Evolutionary conservation across 2,113 vertebrate genomes (phyloP).

Genomic region (Perca schrenkii): DNA sequence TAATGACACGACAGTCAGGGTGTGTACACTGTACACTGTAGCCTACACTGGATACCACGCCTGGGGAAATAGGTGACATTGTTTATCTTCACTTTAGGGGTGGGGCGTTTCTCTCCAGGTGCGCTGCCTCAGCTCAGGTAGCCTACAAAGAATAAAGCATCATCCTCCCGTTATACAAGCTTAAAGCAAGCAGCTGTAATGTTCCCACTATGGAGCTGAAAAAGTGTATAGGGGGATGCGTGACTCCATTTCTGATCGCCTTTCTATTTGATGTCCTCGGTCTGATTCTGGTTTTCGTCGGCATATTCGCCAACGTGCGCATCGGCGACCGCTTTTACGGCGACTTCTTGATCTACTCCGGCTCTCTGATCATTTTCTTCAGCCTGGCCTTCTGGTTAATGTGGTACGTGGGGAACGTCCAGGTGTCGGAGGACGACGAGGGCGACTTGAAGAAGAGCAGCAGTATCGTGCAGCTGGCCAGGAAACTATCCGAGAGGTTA

Average conservation of each 20-base stretch:
- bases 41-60: no score
- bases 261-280: constrained; percentile 69
- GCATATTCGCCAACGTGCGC: constrained; percentile 79
- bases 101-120: constrained; percentile 54
- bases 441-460: neutral
- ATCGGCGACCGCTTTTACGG: constrained; percentile 74
- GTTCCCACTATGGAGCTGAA: constrained; percentile 16
- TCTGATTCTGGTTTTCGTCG: constrained; percentile 77
- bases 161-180: constrained; percentile 44
- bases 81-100: constrained; percentile 15
- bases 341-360: constrained; percentile 84
- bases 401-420: constrained; percentile 85
- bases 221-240: constrained; percentile 63
- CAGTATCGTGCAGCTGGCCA: constrained; percentile 66
- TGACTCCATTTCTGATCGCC: constrained; percentile 65
- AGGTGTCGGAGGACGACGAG: constrained; percentile 23
- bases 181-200: neutral
- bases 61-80: neutral
- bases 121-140: constrained; percentile 40
- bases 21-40: neutral
- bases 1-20: neutral
- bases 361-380: constrained; percentile 77
- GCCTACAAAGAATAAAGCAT: constrained; percentile 14
- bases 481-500: constrained; percentile 74
- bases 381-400: constrained; percentile 82